Percentiles rank a stretch among this genome's conserved stretches.
phyloP scores from a whole-genome alignment of 2,888 invertebrate species.

The Standfussiana lucernea region DNA sequence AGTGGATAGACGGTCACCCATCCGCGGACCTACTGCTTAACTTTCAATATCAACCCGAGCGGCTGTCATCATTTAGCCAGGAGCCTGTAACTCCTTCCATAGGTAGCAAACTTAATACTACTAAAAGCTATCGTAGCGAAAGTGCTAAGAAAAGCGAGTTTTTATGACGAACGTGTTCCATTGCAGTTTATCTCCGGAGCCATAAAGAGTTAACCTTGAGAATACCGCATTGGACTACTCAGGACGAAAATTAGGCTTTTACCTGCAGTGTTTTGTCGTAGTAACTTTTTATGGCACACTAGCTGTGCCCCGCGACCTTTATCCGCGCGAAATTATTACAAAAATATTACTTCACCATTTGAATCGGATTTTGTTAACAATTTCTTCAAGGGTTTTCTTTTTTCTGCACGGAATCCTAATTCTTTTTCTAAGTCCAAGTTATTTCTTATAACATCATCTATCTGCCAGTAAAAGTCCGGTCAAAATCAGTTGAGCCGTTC shows the following conservation, averaged over 20 bases:
- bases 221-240: constrained; percentile 31
- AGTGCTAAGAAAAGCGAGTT: neutral
- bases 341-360: no score
- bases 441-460: no score
- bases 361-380: no score
- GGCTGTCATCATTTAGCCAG: neutral
- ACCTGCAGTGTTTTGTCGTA: constrained; percentile 17
- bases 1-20: neutral
- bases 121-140: constrained; percentile 31
- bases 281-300: constrained; percentile 9
- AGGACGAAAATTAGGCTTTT: neutral
- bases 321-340: no score
- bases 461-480: no score
- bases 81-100: neutral
- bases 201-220: constrained; percentile 36
- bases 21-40: neutral
- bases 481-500: no score
- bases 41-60: neutral
- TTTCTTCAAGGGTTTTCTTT: no score
- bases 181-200: constrained; percentile 23
- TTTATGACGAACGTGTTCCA: constrained; percentile 42
- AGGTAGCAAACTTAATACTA: constrained; percentile 5
- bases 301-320: no score
- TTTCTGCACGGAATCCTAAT: no score
- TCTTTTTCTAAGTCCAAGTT: no score